Base-by-base conservation (phyloP, 2,888 invertebrate genomes). In the Eulithis prunata region DNA sequence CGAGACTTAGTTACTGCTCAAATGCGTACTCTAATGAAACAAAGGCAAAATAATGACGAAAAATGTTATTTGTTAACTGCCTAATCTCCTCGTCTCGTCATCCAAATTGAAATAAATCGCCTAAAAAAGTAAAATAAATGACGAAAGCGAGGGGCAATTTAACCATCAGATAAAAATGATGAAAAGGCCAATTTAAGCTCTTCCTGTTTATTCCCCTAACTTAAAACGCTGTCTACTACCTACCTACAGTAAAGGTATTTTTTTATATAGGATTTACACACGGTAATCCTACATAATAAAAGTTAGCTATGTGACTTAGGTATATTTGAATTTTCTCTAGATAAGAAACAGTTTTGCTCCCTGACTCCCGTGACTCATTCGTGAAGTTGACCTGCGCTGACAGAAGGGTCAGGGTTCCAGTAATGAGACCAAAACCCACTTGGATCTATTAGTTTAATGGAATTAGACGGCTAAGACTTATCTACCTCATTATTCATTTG, bases 361-460 rank as follows among this genome's bases (percentile, higher is more conserved):
- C 5, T 41, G n/a, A 13, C 6, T 52, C n/a, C 7, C 13, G 13
- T 66, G 64, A 64, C 36, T 63, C 63, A 68, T 49, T 36, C 1
- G 57, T 21, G 58, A 57, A 49, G 64, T 57, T 68, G 65, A 70
- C 69, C 72, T 64, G 51, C 57, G 51, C 45, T 64, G 61, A 43
- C 54, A 36, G 28, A 6, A 28, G 54, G 72, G 71, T 71, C 71
- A 74, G 62, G 74, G 74, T 62, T 66, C 66, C 52, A 52, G 49
- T 69, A 67, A 72, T 67, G 60, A 63, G 70, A 67, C 52, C 59
- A 61, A 58, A 64, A 46, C 57, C 68, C 68, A 74, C 67, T 72
- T 71, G 71, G 57, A 60, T 68, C 70, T 54, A 72, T 72, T 69
- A 58, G 46, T 57, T 46, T 71, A 73, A 73, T 73, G 49, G 54